Evolutionary conservation across 2,113 vertebrate genomes (phyloP).

Genomic region (Sminthopsis crassicaudata): DNA sequence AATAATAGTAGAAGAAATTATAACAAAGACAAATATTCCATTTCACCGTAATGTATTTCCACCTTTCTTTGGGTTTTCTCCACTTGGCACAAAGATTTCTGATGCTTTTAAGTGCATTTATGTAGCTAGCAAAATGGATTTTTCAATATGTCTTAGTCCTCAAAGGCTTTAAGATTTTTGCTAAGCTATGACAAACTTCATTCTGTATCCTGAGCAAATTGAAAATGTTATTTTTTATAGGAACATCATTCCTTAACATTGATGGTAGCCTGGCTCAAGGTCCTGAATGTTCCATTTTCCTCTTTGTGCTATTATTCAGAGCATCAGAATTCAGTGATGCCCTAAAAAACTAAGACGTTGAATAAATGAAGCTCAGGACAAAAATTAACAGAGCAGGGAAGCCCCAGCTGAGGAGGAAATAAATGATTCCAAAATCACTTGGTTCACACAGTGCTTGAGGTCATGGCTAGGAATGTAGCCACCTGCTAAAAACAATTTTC

Average conservation of each 20-base stretch:
- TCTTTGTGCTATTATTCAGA: conserved; percentile 41
- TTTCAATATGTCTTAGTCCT: conserved; percentile 76
- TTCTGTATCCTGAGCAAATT: conserved; percentile 54
- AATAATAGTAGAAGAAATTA: conserved; percentile 74
- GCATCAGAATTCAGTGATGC: neutral
- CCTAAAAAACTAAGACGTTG: conserved; percentile 45
- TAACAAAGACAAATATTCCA: conserved; percentile 68
- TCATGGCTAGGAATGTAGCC: conserved; percentile 9
- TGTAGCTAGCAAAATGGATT: conserved; percentile 70
- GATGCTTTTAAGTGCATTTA: conserved; percentile 75
- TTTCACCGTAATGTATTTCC: conserved; percentile 67
- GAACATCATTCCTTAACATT: conserved; percentile 60
- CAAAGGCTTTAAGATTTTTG: conserved; percentile 72
- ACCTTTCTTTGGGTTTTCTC: conserved; percentile 73
- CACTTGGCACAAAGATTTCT: conserved; percentile 66
- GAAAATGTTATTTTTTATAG: conserved; percentile 70
- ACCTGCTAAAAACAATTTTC: neutral
- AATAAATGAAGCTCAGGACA: conserved; percentile 47
- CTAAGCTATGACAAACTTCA: conserved; percentile 68
- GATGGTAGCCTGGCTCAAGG: conserved; percentile 52
- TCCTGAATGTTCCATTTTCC: conserved; percentile 63
- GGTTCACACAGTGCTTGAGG: conserved; percentile 9
- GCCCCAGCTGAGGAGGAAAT: conserved; percentile 32
- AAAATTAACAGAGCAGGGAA: conserved; percentile 49
- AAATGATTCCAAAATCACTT: conserved; percentile 14